These are phyloP conservation scores for Lamellibrachia columna DNA, from an alignment of 2,888 invertebrate genomes.

Conservation along the genomic window DNA sequence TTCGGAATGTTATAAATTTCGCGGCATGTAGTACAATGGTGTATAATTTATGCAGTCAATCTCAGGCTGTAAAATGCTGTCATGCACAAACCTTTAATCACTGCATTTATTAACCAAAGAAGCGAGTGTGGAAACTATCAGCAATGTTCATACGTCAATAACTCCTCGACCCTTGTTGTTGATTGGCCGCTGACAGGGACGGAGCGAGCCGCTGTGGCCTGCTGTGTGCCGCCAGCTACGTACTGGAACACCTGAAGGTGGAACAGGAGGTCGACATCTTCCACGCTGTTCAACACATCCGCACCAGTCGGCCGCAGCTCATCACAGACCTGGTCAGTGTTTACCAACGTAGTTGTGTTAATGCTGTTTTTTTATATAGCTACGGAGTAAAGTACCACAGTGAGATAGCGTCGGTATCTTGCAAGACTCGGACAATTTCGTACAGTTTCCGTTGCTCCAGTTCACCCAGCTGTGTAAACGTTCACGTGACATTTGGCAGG, in stretches of 20 bases:
- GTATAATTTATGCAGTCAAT: too few relatives aligned
- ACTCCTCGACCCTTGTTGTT: background rate
- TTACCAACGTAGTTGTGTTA: background rate
- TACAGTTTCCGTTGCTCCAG: too few relatives aligned
- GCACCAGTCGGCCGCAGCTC: slow-evolving; percentile 61
- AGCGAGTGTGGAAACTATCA: background rate
- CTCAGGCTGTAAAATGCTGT: too few relatives aligned
- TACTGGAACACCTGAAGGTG: slow-evolving; percentile 59
- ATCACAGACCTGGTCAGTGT: slow-evolving; percentile 49
- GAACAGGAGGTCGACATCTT: slow-evolving; percentile 64
- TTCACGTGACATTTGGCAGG: too few relatives aligned
- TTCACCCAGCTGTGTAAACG: too few relatives aligned
- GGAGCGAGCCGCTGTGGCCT: slow-evolving; percentile 53
- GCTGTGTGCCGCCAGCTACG: slow-evolving; percentile 57
- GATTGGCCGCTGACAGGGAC: background rate
- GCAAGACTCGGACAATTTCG: too few relatives aligned
- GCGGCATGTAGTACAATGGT: too few relatives aligned
- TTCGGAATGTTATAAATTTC: too few relatives aligned
- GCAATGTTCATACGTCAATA: background rate
- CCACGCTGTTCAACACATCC: slow-evolving; percentile 61
- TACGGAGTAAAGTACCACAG: background rate
- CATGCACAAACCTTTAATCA: too few relatives aligned
- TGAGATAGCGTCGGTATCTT: too few relatives aligned
- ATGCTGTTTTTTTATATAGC: background rate
- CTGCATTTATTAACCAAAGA: too few relatives aligned